phyloP scores from a whole-genome alignment of 2,113 vertebrate genomes.

The Tyto alba region DNA sequence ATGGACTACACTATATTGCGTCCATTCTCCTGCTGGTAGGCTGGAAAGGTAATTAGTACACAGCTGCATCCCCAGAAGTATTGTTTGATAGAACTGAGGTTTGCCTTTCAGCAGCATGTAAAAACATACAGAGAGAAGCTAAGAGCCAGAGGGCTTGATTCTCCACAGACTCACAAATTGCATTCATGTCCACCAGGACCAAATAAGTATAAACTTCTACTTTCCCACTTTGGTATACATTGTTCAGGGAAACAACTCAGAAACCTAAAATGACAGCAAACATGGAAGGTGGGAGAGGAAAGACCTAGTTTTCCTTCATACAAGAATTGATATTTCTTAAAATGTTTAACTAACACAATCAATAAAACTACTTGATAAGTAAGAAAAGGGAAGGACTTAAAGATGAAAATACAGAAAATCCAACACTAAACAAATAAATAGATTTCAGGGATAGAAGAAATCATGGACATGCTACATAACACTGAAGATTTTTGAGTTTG shows the following conservation, averaged over 20 bases:
- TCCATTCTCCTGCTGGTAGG: neutral
- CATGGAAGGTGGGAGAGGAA: neutral
- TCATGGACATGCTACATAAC: neutral
- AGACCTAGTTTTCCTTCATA: neutral
- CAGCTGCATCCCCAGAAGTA: neutral
- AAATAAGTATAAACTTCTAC: neutral
- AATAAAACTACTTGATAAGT: neutral
- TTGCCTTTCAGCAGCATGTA: neutral
- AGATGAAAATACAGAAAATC: neutral
- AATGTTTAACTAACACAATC: neutral
- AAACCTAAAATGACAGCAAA: neutral
- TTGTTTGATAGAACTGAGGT: neutral
- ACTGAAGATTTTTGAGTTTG: neutral
- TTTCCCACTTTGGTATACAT: neutral
- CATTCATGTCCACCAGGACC: neutral
- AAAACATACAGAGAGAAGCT: neutral
- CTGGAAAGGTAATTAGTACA: slow-evolving; percentile 19
- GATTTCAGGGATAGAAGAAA: neutral
- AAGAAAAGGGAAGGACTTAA: neutral
- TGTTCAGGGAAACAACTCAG: neutral
- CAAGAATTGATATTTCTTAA: neutral
- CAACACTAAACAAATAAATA: neutral
- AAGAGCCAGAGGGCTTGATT: neutral
- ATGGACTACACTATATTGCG: neutral
- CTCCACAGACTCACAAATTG: neutral